Evolutionary conservation across 1,140 invertebrate species (phyloP), one percentile per base, ranked within the genome.

Genomic region (Drosophila guanche): DNA sequence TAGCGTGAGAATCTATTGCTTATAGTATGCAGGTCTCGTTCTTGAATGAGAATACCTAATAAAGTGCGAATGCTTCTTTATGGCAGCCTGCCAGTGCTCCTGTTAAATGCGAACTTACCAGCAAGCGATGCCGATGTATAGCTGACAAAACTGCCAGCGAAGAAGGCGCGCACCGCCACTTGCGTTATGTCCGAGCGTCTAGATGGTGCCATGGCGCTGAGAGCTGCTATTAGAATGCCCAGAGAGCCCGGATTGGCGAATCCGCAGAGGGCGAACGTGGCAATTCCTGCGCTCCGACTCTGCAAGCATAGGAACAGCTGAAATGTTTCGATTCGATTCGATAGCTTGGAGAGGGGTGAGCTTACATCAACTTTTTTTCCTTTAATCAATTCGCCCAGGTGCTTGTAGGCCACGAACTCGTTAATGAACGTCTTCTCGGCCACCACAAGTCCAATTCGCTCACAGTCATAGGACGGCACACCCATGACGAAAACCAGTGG

Each of bases 241-340:
- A 81, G 2, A 0, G 78, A 81, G 0, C 67, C 78, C 0, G 78
- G 78, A 48, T 79, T 81, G 0, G 76, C 72, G 14, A 81, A 81
- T 0, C 98, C 97, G 86, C 98, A 99, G 2, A 99, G 93, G 0
- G 98, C 96, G 90, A 96, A 99, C 0, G 98, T 99, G 0, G 97
- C 96, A 29, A 99, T 97, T 1, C 95, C 94, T 79, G 95, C 93
- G 41, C 95, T 94, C 84, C 97, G 92, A 0, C 90, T 77, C 95
- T 96, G 83, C 23, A 58, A 48, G 8, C 12, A 52, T n/a, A 60
- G 29, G 12, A 23, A 50, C 33, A 45, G 5, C 16, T 23, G 4
- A n/a, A 47, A 10, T 1, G 1, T 20, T 20, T 20, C 16, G 16
- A 20, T 33, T 33, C 3, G 29, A 51, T 33, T 48, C 37, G 2